Percentiles rank a stretch among this genome's conserved stretches.
Evolutionary conservation across 2,888 invertebrate genomes (phyloP).

Genomic region (Limulus polyphemus): DNA sequence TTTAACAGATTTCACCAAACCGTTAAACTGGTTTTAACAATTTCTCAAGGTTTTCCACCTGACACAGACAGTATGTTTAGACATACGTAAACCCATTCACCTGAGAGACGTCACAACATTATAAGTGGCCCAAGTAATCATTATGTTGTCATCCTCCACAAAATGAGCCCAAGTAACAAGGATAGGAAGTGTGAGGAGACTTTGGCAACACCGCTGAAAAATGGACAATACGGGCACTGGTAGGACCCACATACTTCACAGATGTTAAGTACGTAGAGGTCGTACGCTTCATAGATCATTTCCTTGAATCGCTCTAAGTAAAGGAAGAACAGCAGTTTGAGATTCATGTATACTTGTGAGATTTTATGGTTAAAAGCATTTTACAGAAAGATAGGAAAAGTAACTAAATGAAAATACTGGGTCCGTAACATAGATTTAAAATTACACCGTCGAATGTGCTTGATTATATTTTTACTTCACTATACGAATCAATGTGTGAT

Average conservation of each 20-base stretch:
- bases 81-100: too few relatives aligned
- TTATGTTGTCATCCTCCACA: too few relatives aligned
- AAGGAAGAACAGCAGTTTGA: background rate
- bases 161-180: too few relatives aligned
- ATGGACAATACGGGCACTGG: constrained; percentile 72
- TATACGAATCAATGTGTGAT: background rate
- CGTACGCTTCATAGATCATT: constrained; percentile 72
- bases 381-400: background rate
- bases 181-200: too few relatives aligned
- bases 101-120: too few relatives aligned
- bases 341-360: too few relatives aligned
- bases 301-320: constrained; percentile 76
- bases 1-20: too few relatives aligned
- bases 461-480: background rate
- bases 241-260: constrained; percentile 89
- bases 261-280: constrained; percentile 76
- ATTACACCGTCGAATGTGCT: too few relatives aligned
- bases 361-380: background rate
- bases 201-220: constrained; percentile 19
- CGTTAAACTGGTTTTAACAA: too few relatives aligned
- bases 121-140: too few relatives aligned
- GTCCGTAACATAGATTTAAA: background rate
- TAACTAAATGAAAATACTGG: background rate
- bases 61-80: too few relatives aligned
- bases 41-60: too few relatives aligned